Evolutionary conservation across 2,888 invertebrate genomes (phyloP).

Genomic region (Aspidapion aeneum): DNA sequence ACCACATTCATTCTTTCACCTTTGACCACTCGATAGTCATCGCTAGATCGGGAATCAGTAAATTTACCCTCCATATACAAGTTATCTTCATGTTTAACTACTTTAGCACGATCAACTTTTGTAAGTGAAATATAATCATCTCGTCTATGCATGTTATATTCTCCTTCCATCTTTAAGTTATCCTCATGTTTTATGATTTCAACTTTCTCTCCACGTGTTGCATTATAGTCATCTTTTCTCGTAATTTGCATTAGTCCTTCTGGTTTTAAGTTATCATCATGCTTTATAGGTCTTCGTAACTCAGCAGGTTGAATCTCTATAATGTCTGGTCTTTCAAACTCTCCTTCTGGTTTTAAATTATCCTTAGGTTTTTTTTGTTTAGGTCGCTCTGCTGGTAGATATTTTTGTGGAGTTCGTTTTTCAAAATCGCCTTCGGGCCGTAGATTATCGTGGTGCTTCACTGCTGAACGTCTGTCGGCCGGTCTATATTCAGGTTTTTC

Average conservation of each 20-base stretch:
- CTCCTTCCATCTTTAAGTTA: slow-evolving; percentile 57
- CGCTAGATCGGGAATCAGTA: slow-evolving; percentile 51
- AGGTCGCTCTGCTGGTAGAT: slow-evolving; percentile 53
- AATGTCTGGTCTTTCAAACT: slow-evolving; percentile 50
- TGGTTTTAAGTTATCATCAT: slow-evolving; percentile 50
- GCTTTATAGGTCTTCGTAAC: slow-evolving; percentile 54
- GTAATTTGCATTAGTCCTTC: slow-evolving; percentile 55
- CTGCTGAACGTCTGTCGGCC: slow-evolving; percentile 49
- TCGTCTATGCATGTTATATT: slow-evolving; percentile 38
- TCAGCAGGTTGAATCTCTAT: slow-evolving; percentile 53
- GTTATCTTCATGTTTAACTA: slow-evolving; percentile 63
- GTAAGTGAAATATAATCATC: slow-evolving; percentile 55
- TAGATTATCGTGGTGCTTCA: slow-evolving; percentile 59
- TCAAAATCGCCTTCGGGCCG: slow-evolving; percentile 60
- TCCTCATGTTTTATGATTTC: slow-evolving; percentile 62
- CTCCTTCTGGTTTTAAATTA: slow-evolving; percentile 53
- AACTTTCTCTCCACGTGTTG: slow-evolving; percentile 57
- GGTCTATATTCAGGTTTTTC: slow-evolving; percentile 44
- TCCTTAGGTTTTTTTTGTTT: slow-evolving; percentile 51
- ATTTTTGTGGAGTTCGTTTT: slow-evolving; percentile 42
- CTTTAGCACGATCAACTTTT: slow-evolving; percentile 60
- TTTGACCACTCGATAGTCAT: slow-evolving; percentile 42
- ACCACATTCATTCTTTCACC: not conserved
- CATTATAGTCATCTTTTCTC: slow-evolving; percentile 53
- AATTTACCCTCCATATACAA: slow-evolving; percentile 66